Evolutionary conservation across 2,797 vertebrate species (phyloP), one percentile per base, ranked within the genome.

Genomic region (Neomorphus geoffroyi): DNA sequence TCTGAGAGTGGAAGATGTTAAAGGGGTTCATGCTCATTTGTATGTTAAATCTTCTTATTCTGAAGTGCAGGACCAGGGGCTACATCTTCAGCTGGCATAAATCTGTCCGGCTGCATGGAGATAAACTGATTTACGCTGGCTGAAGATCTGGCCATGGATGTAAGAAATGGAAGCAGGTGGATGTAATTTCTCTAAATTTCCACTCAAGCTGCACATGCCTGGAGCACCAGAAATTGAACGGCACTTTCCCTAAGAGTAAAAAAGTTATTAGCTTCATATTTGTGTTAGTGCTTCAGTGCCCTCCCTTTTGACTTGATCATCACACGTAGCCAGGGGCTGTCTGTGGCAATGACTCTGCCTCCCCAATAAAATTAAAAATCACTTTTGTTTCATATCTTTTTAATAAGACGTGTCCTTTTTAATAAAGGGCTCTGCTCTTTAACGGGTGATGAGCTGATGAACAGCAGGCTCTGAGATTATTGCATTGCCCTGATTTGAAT

Each of bases 331-430:
- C 91, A 66, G 18, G 23, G 96, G 97, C 97, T 95, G 93, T 97
- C 95, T 97, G 90, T 66, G 85, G 72, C 95, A 93, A 94, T 90
- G 96, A 67, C 93, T 97, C 81, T n/a, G 96, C 74, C 95, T 97
- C 88, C 96, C 89, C 97, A 93, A 80, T 97, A 97, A 98, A 97
- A 97, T 97, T 95, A 98, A 97, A 97, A 97, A 97, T 95, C 94
- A 95, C 89, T 96, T 97, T 92, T 96, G 90, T 95, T 94, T 91
- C 89, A 92, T 95, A 93, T 96, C 87, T 96, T 94, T 95, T 94
- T 94, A 96, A 94, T 96, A 93, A 95, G 95, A 94, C 0, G 6
- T 92, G 94, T 95, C 95, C 92, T 95, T 80, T 96, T 96, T 92
- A 97, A 96, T 97, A 96, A 97, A 93, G 80, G 91, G 8, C 74